phyloP scores from a whole-genome alignment of 2,797 vertebrate species.

The Smutsia gigantea region DNA sequence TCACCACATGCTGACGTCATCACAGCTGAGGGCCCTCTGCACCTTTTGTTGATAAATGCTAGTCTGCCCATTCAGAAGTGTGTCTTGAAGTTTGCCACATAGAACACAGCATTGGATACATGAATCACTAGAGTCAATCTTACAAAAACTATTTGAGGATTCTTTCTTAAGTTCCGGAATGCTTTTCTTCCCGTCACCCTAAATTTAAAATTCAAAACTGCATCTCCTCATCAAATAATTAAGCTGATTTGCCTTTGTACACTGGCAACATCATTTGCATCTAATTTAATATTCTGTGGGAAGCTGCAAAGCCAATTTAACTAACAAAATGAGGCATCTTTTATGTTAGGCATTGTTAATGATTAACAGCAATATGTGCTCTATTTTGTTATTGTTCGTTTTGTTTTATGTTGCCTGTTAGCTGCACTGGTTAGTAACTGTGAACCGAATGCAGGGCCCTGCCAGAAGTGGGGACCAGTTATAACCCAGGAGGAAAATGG shows the following conservation, averaged over 20 bases:
- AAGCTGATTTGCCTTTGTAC: constrained; percentile 58
- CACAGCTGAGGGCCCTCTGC: not conserved
- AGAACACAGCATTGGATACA: accelerated
- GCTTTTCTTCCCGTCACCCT: constrained; percentile 35
- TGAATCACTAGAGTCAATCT: not conserved
- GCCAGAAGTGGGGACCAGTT: not conserved
- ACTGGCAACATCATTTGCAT: not conserved
- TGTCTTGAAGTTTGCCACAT: not conserved
- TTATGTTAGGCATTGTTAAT: not conserved
- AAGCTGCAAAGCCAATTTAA: constrained; percentile 57
- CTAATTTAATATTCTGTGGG: constrained; percentile 61
- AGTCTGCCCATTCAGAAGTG: not conserved
- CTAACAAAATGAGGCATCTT: constrained; percentile 53
- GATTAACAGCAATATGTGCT: not conserved
- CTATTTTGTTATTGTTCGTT: not conserved
- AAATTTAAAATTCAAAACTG: constrained; percentile 60
- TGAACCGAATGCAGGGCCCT: not conserved
- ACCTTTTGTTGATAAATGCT: accelerated
- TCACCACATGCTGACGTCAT: not conserved
- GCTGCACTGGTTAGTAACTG: not conserved
- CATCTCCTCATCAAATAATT: constrained; percentile 58
- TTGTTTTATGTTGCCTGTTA: not conserved
- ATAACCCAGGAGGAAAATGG: not conserved
- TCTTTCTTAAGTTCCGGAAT: constrained; percentile 34
- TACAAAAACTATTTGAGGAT: not conserved